phyloP scores from a whole-genome alignment of 2,888 invertebrate genomes.

The Trypoxylon attenuatum region DNA sequence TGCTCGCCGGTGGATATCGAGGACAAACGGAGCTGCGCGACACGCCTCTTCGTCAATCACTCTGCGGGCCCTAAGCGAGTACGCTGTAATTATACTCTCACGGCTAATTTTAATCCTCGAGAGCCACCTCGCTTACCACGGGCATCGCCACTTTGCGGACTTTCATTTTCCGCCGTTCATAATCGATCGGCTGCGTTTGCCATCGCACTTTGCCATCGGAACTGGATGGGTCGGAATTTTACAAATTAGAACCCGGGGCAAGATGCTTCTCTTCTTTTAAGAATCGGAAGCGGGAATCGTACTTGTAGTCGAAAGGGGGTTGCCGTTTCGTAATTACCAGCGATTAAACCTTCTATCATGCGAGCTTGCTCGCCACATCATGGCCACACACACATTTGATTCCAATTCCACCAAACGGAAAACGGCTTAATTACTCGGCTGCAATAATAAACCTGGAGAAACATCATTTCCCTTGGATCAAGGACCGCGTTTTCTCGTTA shows the following conservation, averaged over 20 bases:
- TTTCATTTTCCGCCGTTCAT: background rate
- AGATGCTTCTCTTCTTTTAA: no score
- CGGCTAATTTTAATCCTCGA: constrained; percentile 26
- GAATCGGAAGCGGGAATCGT: no score
- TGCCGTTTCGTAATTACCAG: no score
- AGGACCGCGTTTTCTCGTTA: constrained; percentile 41
- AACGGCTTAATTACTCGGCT: constrained; percentile 41
- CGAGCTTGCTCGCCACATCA: no score
- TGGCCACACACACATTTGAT: background rate
- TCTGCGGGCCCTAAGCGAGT: constrained; percentile 13
- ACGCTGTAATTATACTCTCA: constrained; percentile 24
- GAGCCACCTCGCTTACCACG: constrained; percentile 6
- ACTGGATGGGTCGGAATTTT: no score
- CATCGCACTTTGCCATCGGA: no score
- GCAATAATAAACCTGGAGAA: constrained; percentile 41
- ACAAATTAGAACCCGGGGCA: no score
- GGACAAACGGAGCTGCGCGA: constrained; percentile 5
- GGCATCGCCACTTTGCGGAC: background rate
- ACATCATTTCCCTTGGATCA: constrained; percentile 36
- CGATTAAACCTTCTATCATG: no score
- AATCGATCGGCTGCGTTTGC: background rate
- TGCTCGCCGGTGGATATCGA: constrained; percentile 21
- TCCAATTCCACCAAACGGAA: constrained; percentile 8
- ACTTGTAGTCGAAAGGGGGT: no score
- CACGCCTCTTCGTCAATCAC: constrained; percentile 23